Base-by-base conservation (phyloP, 2,113 vertebrate species). In the Bostrychus sinensis region DNA sequence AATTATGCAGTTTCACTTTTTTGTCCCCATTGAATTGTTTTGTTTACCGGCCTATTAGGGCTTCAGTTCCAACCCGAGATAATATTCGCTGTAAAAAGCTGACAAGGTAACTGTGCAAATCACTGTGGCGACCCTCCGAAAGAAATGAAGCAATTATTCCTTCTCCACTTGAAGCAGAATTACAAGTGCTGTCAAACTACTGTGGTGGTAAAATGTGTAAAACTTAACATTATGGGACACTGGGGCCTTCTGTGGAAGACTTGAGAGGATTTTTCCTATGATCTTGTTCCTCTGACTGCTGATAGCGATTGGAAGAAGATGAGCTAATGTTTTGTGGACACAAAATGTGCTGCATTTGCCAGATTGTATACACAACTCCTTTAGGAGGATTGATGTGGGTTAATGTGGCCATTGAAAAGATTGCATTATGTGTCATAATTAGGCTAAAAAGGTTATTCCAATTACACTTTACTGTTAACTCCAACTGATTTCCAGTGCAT, bases 241-340 rank as follows among this genome's bases (percentile, higher is more conserved):
- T 5, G 12, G 62, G 82, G 86, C 34, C 83, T 66, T 74, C 55
- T 75, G 67, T 45, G 65, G 62, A 45, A 67, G 16, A 65, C 46
- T 58, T 61, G 77, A 72, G 73, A 72, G 16, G 67, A 50, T 73
- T 86, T 91, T 89, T 89, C 86, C 85, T 66, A 79, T 72, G 69
- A 85, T 81, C 69, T 72, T 9, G 30, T 19, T 48, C 32, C 48
- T 82, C 78, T 17, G 25, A 26, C 55, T 14, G 48, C 67, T 77
- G 77, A 87, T 77, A 84, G 70, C 62, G 71, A 74, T 32, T 78
- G 83, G 76, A 72, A 84, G 82, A 78, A 82, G 43, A 87, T 89
- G 88, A 91, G 84, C 75, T 85, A 75, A 89, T 90, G 70, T 76
- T 86, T 57, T 77, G 67, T 77, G 61, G 73, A 14, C 19, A 59